Evolutionary conservation across 2,888 invertebrate genomes (phyloP).

Genomic region (Thelaira solivaga): DNA sequence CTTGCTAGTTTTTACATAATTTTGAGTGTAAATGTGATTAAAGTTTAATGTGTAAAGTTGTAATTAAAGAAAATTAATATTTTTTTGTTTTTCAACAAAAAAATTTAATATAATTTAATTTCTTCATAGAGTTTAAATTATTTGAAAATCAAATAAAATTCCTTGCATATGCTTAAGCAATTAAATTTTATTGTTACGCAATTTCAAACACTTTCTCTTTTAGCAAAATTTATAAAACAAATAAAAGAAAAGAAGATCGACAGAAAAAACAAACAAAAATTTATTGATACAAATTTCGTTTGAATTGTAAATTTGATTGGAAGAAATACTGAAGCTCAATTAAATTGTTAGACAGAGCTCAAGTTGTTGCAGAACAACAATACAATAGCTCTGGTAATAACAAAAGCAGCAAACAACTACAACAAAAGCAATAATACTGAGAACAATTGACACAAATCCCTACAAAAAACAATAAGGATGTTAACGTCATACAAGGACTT

Average conservation of each 20-base stretch:
- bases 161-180: background rate
- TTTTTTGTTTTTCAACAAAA: too few relatives aligned
- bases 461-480: conserved; percentile 49
- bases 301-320: conserved; percentile 42
- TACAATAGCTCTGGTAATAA: conserved; percentile 41
- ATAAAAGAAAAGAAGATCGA: too few relatives aligned
- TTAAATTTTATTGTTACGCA: conserved; percentile 23
- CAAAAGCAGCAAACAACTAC: background rate
- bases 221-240: too few relatives aligned
- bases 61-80: too few relatives aligned
- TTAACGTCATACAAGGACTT: conserved; percentile 50
- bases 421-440: conserved; percentile 38
- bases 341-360: conserved; percentile 58
- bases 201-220: conserved; percentile 6
- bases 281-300: conserved; percentile 14
- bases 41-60: too few relatives aligned
- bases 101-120: too few relatives aligned
- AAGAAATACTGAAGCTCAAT: conserved; percentile 60
- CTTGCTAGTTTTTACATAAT: too few relatives aligned
- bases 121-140: too few relatives aligned
- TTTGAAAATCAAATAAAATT: too few relatives aligned
- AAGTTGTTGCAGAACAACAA: conserved; percentile 33
- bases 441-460: conserved; percentile 62
- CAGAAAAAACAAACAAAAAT: conserved; percentile 23
- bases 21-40: too few relatives aligned